These are phyloP conservation scores for Bruchidius siliquastri DNA, from an alignment of 2,888 invertebrate genomes.

Conservation along the genomic window DNA sequence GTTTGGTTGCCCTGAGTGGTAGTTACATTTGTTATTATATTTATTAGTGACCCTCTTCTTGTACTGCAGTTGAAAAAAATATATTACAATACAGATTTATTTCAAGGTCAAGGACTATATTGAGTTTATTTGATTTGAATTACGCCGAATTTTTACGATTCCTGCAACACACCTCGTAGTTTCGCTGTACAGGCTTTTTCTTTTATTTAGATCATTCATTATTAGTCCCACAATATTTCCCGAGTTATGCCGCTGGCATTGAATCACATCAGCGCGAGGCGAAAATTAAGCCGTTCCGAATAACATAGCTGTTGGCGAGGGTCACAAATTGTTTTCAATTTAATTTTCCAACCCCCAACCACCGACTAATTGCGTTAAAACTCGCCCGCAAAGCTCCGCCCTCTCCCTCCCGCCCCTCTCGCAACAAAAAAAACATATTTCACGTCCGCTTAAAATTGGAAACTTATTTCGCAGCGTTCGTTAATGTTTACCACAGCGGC, in stretches of 20 bases:
- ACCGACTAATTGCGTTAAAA: constrained; percentile 1
- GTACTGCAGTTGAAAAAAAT: too few relatives aligned
- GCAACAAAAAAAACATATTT: background rate
- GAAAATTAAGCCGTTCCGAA: background rate
- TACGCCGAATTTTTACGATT: background rate
- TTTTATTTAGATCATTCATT: background rate
- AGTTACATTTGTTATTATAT: too few relatives aligned
- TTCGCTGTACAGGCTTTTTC: background rate
- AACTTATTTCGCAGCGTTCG: background rate
- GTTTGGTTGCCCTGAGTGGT: too few relatives aligned
- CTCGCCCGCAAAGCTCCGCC: background rate
- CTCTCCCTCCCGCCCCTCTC: background rate
- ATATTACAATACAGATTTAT: too few relatives aligned
- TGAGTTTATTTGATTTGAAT: too few relatives aligned
- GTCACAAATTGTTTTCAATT: constrained; percentile 1
- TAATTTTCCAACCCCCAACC: background rate
- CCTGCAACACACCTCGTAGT: background rate
- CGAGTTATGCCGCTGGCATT: background rate
- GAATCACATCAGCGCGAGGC: background rate
- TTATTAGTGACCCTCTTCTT: too few relatives aligned
- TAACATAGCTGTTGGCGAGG: background rate
- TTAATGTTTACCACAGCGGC: background rate
- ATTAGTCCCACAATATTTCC: background rate
- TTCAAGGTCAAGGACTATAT: too few relatives aligned
- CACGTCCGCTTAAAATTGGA: background rate